Base-by-base conservation (phyloP, 1,140 invertebrate species). In the Mizuhopecten yessoensis region DNA sequence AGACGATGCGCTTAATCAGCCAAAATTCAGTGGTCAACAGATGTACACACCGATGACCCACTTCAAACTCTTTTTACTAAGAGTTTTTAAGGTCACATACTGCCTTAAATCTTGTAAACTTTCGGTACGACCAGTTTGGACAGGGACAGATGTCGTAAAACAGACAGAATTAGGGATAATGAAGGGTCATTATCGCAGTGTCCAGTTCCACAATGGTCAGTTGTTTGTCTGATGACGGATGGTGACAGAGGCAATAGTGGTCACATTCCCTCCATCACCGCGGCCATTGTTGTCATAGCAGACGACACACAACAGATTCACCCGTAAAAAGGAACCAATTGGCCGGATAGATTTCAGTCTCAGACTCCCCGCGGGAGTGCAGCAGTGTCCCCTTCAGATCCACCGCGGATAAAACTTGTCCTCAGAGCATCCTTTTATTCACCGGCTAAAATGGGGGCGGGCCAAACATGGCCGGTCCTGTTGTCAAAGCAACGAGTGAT, bases 161-260 rank as follows among this genome's bases (percentile, higher is more conserved):
- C 57, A 75, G 57, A 75, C 29, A 75, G 57, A 75, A 75, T 75
- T 75, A 75, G 57, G 57, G 57, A 75, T 75, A 75, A 75, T 75
- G 57, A 75, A 75, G 57, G 57, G 57, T 75, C 57, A 75, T 75
- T 75, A 75, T 75, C 57, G 23, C 57, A 75, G 57, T 75, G 57
- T 75, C 57, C 57, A 75, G 57, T 75, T 75, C 57, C 57, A 75
- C 57, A 75, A 75, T 75, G 57, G 57, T 75, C 57, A 75, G 57
- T 75, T 75, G 57, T 75, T 75, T 75, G 57, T 75, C 23, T 75
- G 57, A 75, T 75, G 57, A 75, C 57, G 9, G n/a, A 75, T 75
- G 57, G 57, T 75, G 57, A 75, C 57, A 75, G 57, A 75, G 29
- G 23, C 57, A 75, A 75, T 75, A 75, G 57, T 75, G 57, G 57